Base-by-base conservation (phyloP, 2,113 vertebrate species). In the Siphamia tubifer region DNA sequence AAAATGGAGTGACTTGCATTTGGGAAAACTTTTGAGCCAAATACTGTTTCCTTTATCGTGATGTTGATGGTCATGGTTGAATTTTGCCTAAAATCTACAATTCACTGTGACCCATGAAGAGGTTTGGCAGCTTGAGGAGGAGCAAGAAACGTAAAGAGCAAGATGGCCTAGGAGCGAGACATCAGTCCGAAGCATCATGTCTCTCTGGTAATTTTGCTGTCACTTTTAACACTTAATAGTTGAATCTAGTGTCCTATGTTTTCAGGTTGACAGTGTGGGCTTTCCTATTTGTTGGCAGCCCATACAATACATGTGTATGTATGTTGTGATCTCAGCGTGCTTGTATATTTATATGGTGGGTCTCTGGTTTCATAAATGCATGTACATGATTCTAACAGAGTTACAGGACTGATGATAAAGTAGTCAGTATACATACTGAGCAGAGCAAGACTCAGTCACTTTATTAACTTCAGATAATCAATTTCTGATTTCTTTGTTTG, bases 111-210 rank as follows among this genome's bases (percentile, higher is more conserved):
- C 92, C 87, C 90, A 98, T 98, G 96, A 98, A 98, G 94, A 94
- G 95, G 44, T 98, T 98, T 79, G 94, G 96, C 74, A 98, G 96
- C 66, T 91, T 98, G 62, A 92, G 96, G 84, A 92, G 94, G 62
- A 95, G 77, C 91, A 98, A 94, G 93, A 98, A 95, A 77, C 92
- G 81, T 38, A 91, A 91, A 85, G 90, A 92, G 60, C 87, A 88
- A 54, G 90, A 90, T 73, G 84, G 82, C 58, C 83, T 90, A 76
- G 84, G 89, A 4, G 92, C 89, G 82, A 90, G 94, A 66, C 87
- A 90, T 61, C 94, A 92, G 82, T 96, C 96, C 0, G 95, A 96
- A 78, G 92, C 94, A 6, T 93, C 87, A 2, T 81, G 78, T 77
- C 79, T 87, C 27, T 45, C 83, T 24, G 92, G 92, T 93, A 92